Base-by-base conservation (phyloP, 2,113 vertebrate genomes). In the Sinocyclocheilus anshuiensis region DNA sequence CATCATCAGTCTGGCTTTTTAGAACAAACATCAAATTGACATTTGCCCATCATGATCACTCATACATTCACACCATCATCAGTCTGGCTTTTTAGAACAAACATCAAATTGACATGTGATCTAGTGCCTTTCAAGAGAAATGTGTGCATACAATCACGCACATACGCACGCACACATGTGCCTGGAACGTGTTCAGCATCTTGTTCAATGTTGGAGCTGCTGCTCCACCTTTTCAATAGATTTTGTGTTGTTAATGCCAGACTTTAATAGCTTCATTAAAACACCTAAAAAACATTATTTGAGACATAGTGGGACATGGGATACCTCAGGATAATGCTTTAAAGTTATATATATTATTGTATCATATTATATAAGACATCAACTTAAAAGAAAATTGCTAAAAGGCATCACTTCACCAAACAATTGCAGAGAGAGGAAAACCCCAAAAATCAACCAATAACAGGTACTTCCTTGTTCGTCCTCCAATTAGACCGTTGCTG, bases 231-330 rank as follows among this genome's bases (percentile, higher is more conserved):
- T 87, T 89, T 50, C 79, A 57, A 83, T 79, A 87, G 80, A 78
- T 81, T 87, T 87, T 80, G 79, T 81, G 77, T 84, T 82, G 86
- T 89, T 88, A 89, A 89, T 86, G 84, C 53, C 84, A 87, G 65
- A 83, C 85, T 89, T 89, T 84, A 91, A 87, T 87, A 81, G 87
- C 86, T 91, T 90, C 89, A 89, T 88, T 90, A 90, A 86, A 87
- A 42, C 77, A 59, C 81, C 78, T 72, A 79, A 71, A 77, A 86
- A 57, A 78, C 48, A 81, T 77, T 86, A 65, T 71, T 80, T 89
- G 87, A 91, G 87, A 65, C 55, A 65, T 72, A 85, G 82, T 84
- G 57, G 63, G 42, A 69, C 63, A 83, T 0, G 36, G 72, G 59
- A 61, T 77, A 85, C 77, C 72, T 86, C 72, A 20, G 88, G 67